phyloP scores from a whole-genome alignment of 2,113 vertebrate genomes.

The Sialia sialis region DNA sequence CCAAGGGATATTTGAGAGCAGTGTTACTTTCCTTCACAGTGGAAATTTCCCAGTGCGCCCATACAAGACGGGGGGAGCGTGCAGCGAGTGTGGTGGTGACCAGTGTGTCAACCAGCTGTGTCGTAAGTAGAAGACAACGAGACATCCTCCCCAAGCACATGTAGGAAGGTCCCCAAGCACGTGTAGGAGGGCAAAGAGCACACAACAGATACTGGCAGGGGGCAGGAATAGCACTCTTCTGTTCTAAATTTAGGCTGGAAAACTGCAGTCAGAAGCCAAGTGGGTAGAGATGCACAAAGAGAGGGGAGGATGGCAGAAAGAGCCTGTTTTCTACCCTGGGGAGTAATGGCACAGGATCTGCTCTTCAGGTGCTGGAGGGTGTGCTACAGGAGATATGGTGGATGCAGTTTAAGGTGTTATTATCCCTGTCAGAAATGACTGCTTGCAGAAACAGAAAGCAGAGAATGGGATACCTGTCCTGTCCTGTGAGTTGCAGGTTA shows the following conservation, averaged over 20 bases:
- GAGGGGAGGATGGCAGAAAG: not conserved
- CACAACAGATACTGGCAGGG: not conserved
- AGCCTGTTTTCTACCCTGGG: not conserved
- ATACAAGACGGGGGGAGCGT: not conserved
- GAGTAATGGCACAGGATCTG: not conserved
- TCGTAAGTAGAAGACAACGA: constrained; percentile 41
- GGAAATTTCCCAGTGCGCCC: constrained; percentile 7
- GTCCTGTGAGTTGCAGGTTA: not conserved
- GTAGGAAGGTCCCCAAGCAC: not conserved
- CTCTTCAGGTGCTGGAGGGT: not conserved
- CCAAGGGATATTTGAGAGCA: not conserved
- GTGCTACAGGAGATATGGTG: not conserved
- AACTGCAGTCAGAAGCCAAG: not conserved
- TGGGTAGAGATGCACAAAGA: not conserved
- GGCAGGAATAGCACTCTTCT: not conserved
- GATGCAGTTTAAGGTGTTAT: not conserved
- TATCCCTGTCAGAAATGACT: not conserved
- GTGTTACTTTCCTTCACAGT: not conserved
- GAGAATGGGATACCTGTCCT: not conserved
- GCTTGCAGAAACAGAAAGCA: not conserved
- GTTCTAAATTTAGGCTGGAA: not conserved
- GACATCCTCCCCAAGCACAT: not conserved
- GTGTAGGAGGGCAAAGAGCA: not conserved
- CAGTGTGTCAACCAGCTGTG: not conserved
- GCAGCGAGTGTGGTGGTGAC: not conserved